Percentiles rank a stretch among this genome's conserved stretches.
Conservation (phyloP, 2,888 invertebrate species). For the Caenorhabditis afra region DNA sequence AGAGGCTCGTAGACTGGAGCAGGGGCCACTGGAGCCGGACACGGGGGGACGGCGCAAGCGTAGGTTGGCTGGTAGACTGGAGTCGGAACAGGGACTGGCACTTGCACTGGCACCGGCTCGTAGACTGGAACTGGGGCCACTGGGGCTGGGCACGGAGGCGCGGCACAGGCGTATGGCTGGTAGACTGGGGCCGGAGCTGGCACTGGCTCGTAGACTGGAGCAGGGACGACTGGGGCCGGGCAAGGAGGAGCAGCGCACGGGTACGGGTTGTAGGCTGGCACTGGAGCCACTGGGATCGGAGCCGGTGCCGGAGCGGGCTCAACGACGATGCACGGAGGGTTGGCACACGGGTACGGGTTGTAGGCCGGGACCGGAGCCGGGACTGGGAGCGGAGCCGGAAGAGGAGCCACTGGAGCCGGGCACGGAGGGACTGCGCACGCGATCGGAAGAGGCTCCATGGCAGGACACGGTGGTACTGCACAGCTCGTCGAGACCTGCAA, state of each 20-base stretch:
- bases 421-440: slow-evolving; percentile 57
- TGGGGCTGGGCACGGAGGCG: slow-evolving; percentile 49
- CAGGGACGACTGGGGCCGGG: slow-evolving; percentile 46
- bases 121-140: slow-evolving; percentile 10
- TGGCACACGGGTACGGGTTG: slow-evolving; percentile 59
- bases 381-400: slow-evolving; percentile 39
- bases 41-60: slow-evolving; percentile 15
- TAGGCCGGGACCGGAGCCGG: slow-evolving; percentile 59
- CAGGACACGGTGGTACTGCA: slow-evolving; percentile 41
- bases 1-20: slow-evolving; percentile 12
- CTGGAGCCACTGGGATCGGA: slow-evolving; percentile 35
- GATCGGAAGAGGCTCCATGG: slow-evolving; percentile 33
- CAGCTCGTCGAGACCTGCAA: slow-evolving; percentile 31
- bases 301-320: slow-evolving; percentile 55
- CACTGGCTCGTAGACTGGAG: slow-evolving; percentile 40
- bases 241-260: slow-evolving; percentile 56
- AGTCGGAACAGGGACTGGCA: slow-evolving; percentile 26
- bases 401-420: slow-evolving; percentile 38
- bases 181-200: slow-evolving; percentile 49
- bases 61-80: slow-evolving; percentile 47
- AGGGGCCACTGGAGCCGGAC: slow-evolving; percentile 11
- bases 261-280: slow-evolving; percentile 59
- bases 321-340: slow-evolving; percentile 60
- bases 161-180: slow-evolving; percentile 38
- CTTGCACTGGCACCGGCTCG: slow-evolving; percentile 16